Percentiles rank a stretch among this genome's conserved stretches.
Conservation (phyloP, 2,113 vertebrate genomes). For the Pipa parva region DNA sequence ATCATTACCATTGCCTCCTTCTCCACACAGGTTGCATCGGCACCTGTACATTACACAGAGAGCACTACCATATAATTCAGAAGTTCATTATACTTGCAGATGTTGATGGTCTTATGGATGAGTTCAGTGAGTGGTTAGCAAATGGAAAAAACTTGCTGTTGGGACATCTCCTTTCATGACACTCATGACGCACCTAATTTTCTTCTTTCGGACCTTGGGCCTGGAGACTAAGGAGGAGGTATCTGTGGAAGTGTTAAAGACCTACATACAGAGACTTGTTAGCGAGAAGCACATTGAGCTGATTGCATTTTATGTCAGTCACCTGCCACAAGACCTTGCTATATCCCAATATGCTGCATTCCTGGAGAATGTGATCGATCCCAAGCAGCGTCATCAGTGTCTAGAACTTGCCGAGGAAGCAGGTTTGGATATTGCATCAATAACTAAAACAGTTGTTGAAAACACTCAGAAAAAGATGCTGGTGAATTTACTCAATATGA, state of each 20-base stretch:
- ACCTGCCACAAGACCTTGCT: slow-evolving; percentile 77
- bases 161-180: slow-evolving; percentile 86
- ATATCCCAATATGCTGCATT: slow-evolving; percentile 82
- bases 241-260: slow-evolving; percentile 78
- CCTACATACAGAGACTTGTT: slow-evolving; percentile 82
- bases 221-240: slow-evolving; percentile 89
- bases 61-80: slow-evolving; percentile 93
- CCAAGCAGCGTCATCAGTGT: slow-evolving; percentile 77
- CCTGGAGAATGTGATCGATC: slow-evolving; percentile 83
- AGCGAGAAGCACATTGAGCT: slow-evolving; percentile 78
- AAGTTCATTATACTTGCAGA: slow-evolving; percentile 91
- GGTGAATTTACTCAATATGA: slow-evolving; percentile 81
- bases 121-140: slow-evolving; percentile 86
- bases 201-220: slow-evolving; percentile 87
- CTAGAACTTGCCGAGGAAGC: slow-evolving; percentile 83
- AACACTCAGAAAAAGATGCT: slow-evolving; percentile 74
- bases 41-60: too few relatives aligned
- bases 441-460: slow-evolving; percentile 88
- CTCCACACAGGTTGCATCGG: too few relatives aligned
- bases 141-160: slow-evolving; percentile 72
- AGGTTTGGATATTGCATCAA: slow-evolving; percentile 81
- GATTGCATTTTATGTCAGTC: slow-evolving; percentile 88
- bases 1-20: too few relatives aligned
- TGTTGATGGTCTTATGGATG: slow-evolving; percentile 90
- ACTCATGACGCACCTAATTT: slow-evolving; percentile 88